Base-by-base conservation (phyloP, 1,140 invertebrate genomes). In the Drosophila arawakana region DNA sequence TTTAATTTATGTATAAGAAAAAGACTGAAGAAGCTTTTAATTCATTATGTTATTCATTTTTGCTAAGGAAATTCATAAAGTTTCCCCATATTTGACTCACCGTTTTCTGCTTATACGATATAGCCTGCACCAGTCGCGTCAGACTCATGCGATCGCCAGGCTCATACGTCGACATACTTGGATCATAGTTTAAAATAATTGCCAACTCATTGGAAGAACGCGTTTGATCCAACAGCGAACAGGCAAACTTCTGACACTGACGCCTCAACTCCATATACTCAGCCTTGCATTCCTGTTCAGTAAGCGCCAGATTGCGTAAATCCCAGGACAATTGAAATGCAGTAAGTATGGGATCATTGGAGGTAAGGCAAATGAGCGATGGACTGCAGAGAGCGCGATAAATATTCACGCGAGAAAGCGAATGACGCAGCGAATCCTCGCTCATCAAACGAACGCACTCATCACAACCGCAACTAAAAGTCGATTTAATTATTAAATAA, bases 81-180 rank as follows among this genome's bases (percentile, higher is more conserved):
- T 30, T 30, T 0, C 2, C 0, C 25, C 25, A 30, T 2, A 0
- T 30, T 30, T 30, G 25, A 18, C 44, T 30, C 81, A 97, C 97
- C 94, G 96, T 96, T 92, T 99, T 99, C 92, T 99, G 98, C 89
- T 98, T 98, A 91, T 97, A 98, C 74, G 96, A 95, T 57, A 99
- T 97, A 1, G 98, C 98, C 46, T 98, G 93, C 88, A 98, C 96
- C 7, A 99, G 93, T 58, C 97, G 93, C 0, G 96, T 95, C 11
- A 98, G 93, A 81, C 96, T 96, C 94, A 96, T 96, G 63, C 95
- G 95, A 78, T 96, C 95, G 0, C 94, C 96, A 58, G 95, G 94
- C 82, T 95, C 94, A 66, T 95, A 95, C 7, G 94, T 94, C 2
- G 94, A 94, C 68, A 94, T 94, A 3, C 95, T 94, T 0, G 96